Conservation (phyloP, 2,888 invertebrate species). For the Hetaerina titia region DNA sequence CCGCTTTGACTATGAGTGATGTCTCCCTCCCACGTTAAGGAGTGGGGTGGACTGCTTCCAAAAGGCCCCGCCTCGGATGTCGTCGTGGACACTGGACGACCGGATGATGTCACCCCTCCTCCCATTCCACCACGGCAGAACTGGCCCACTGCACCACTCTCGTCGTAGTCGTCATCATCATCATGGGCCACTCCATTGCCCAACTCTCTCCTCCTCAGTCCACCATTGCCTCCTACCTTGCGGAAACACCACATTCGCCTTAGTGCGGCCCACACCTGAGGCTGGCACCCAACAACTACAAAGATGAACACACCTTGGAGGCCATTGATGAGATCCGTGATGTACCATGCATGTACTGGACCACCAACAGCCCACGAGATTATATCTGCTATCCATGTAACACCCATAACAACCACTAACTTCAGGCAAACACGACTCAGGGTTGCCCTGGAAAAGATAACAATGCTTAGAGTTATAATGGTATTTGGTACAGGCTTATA, state of each 20-base stretch:
- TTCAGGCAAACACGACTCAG: constrained; percentile 91
- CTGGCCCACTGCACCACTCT: constrained; percentile 52
- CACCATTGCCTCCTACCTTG: constrained; percentile 39
- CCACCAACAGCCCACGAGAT: constrained; percentile 91
- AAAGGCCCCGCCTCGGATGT: constrained; percentile 48
- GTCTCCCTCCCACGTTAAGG: constrained; percentile 52
- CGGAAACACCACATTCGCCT: constrained; percentile 82
- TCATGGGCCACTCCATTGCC: constrained; percentile 42
- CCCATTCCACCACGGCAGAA: constrained; percentile 44
- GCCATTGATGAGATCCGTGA: constrained; percentile 91
- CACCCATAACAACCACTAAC: constrained; percentile 90
- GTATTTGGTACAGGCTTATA: no score
- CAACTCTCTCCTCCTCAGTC: constrained; percentile 32
- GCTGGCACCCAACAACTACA: constrained; percentile 93
- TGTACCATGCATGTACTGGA: constrained; percentile 89
- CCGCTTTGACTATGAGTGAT: constrained; percentile 43
- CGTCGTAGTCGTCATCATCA: constrained; percentile 47
- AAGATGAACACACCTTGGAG: constrained; percentile 93
- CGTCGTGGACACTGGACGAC: constrained; percentile 41
- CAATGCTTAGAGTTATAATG: background rate
- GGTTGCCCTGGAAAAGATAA: constrained; percentile 82
- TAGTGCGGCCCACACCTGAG: constrained; percentile 86
- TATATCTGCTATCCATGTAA: constrained; percentile 88
- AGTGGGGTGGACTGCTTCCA: constrained; percentile 57
- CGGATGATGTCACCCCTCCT: constrained; percentile 50